Evolutionary conservation across 2,888 invertebrate genomes (phyloP), one percentile per base, ranked within the genome.

Genomic region (Chrysolina haemoptera): DNA sequence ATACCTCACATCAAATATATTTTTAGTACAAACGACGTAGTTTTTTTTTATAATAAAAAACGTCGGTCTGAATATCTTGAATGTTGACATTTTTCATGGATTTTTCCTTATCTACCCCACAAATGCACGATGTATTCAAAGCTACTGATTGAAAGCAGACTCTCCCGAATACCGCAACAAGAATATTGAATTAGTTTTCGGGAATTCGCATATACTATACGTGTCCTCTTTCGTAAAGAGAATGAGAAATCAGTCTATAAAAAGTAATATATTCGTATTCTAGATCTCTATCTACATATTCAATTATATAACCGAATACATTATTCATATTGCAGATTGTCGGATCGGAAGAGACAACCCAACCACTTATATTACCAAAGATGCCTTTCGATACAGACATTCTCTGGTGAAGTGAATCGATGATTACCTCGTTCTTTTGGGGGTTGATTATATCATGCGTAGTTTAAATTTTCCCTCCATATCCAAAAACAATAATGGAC

Each of bases 271-370:
- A 64, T 59, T 73, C 65, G 43, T 64, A 68, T 73, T 69, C 73
- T 20, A 48, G 43, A 43, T 53, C 46, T 64, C 43, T 64, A 76
- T 78, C 76, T 78, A 75, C 79, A 76, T 78, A 80, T 81, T 81
- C 81, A 80, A 81, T 81, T 80, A 80, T 75, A 75, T 77, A 76
- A 74, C 73, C 62, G 73, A 68, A 76, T 81, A 70, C 78, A 80
- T 79, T 78, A 81, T 79, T 79, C 81, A 79, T 79, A 69, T 50
- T 22, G 68, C 75, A 68, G 74, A 74, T 78, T 77, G 76, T 76
- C 70, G 71, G 75, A 75, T 76, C 71, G 76, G 63, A 75, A 75
- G 74, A 74, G 70, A 77, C 76, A 71, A 69, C 53, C 71, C 75
- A 14, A 59, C 27, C n/a, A n/a, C 35, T 0, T 1, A n/a, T 6